Conservation (phyloP, 2,797 vertebrate genomes). For the Sebastes cheni region DNA sequence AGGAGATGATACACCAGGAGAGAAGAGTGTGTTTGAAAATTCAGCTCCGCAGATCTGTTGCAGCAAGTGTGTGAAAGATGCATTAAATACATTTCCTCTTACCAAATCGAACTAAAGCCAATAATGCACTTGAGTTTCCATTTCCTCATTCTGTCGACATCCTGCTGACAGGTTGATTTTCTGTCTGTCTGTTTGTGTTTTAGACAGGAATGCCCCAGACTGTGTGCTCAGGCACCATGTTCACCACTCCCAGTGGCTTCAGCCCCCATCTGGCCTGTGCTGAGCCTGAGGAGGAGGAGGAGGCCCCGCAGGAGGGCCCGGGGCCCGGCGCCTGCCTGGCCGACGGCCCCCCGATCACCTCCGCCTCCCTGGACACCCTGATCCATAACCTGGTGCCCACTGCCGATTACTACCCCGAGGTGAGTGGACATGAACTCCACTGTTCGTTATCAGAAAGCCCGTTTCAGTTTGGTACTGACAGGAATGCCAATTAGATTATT, state of each 20-base stretch:
- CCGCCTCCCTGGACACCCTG: slow-evolving; percentile 91
- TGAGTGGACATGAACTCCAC: slow-evolving; percentile 55
- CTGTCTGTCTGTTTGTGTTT: slow-evolving; percentile 35
- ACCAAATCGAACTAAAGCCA: background rate
- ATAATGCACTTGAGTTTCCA: background rate
- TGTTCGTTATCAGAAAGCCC: slow-evolving; percentile 25
- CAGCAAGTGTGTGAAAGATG: background rate
- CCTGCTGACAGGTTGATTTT: slow-evolving; percentile 6
- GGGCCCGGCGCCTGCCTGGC: slow-evolving; percentile 72
- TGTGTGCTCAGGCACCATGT: slow-evolving; percentile 87
- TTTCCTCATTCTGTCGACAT: slow-evolving; percentile 20
- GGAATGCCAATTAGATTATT: slow-evolving; percentile 29
- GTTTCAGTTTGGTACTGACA: slow-evolving; percentile 17
- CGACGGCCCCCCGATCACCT: slow-evolving; percentile 83
- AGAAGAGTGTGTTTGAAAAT: background rate
- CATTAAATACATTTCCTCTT: background rate
- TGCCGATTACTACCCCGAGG: slow-evolving; percentile 92
- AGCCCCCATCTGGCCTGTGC: slow-evolving; percentile 84
- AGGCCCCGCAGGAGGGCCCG: slow-evolving; percentile 85
- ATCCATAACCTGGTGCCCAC: slow-evolving; percentile 93
- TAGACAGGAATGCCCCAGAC: slow-evolving; percentile 92
- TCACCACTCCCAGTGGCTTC: slow-evolving; percentile 87
- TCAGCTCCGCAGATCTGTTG: background rate
- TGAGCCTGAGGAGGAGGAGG: slow-evolving; percentile 84
- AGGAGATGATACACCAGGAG: background rate